Evolutionary conservation across 2,113 vertebrate species (phyloP).

Genomic region (pig (Sus scrofa)): T2T-Sscrofa CM000812.6:218899001-218899500

Average conservation of each 20-base stretch:
- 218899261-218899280: not conserved
- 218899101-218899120: not conserved
- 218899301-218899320: not conserved
- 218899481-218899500: not conserved
- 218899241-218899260: conserved; percentile 21
- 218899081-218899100: not conserved
- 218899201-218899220: not conserved
- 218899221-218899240: not conserved
- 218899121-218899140: not conserved
- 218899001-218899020: not conserved
- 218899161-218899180: not conserved
- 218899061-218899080: not conserved
- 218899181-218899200: not conserved
- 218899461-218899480: conserved; percentile 18
- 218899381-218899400: not conserved
- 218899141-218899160: not conserved
- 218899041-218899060: not conserved
- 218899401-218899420: not conserved
- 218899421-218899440: not conserved
- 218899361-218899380: conserved; percentile 49
- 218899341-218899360: conserved; percentile 34
- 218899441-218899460: not conserved
- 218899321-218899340: conserved; percentile 31
- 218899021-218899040: not conserved
- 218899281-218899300: not conserved